Evolutionary conservation across 2,113 vertebrate genomes (phyloP).

Genomic region (Todiramphus saurophagus): DNA sequence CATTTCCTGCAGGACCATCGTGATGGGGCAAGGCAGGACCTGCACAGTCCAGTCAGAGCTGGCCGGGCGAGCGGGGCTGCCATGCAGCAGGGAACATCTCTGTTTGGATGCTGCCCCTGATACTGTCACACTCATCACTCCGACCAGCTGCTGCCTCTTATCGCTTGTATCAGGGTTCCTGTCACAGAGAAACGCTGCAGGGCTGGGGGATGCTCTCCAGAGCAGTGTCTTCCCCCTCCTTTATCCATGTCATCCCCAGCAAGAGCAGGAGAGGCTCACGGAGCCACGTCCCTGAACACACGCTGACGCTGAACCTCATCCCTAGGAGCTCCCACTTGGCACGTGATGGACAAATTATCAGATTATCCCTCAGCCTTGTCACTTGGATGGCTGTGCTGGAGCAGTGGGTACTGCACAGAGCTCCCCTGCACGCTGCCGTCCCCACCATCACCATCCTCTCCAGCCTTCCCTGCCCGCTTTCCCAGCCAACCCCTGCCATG

Average conservation of each 20-base stretch:
- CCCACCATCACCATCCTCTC: background rate
- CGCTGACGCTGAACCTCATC: background rate
- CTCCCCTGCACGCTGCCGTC: background rate
- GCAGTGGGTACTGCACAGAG: background rate
- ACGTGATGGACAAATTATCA: background rate
- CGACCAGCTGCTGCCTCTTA: background rate
- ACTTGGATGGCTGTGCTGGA: background rate
- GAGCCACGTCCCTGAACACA: background rate
- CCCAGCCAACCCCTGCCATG: fast-evolving
- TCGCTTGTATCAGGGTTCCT: background rate
- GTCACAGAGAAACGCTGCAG: background rate
- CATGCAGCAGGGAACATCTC: background rate
- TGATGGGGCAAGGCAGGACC: background rate
- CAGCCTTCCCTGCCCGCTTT: background rate
- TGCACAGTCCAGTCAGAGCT: background rate
- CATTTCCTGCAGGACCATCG: fast-evolving
- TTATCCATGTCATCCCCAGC: background rate
- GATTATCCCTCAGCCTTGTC: background rate
- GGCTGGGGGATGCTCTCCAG: background rate
- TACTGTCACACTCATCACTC: background rate
- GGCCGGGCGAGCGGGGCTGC: background rate
- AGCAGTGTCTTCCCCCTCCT: background rate
- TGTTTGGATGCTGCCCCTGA: background rate
- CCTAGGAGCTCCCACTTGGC: background rate
- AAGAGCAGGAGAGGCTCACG: background rate